phyloP scores from a whole-genome alignment of 2,113 vertebrate species.

The Ophthalmolycus amberensis region DNA sequence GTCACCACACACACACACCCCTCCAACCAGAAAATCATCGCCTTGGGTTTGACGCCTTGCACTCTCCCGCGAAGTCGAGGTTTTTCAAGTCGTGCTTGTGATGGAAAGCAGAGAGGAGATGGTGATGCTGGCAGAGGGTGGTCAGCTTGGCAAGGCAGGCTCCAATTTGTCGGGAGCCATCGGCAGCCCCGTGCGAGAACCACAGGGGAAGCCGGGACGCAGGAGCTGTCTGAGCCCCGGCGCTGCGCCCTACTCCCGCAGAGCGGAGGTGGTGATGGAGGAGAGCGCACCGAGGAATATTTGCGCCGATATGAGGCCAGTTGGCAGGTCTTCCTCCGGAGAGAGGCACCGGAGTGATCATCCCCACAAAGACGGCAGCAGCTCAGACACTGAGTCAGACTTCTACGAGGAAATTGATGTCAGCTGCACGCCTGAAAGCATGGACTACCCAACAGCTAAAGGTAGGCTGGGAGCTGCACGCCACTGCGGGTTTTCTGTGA shows the following conservation, averaged over 20 bases:
- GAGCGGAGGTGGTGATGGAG: conserved; percentile 76
- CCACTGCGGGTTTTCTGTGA: conserved; percentile 25
- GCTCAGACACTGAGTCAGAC: conserved; percentile 98
- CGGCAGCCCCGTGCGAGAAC: conserved; percentile 85
- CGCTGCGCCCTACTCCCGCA: conserved; percentile 84
- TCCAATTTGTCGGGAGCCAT: conserved; percentile 86
- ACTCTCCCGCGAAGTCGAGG: conserved; percentile 52
- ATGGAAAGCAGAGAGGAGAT: conserved; percentile 96
- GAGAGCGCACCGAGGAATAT: conserved; percentile 85
- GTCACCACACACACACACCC: conserved; percentile 26
- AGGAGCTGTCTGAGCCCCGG: conserved; percentile 88
- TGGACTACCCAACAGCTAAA: conserved; percentile 93
- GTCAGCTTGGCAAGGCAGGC: conserved; percentile 89
- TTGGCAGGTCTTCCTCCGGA: conserved; percentile 81
- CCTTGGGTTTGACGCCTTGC: conserved; percentile 48
- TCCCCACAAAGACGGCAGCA: conserved; percentile 90
- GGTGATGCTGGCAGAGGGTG: conserved; percentile 92
- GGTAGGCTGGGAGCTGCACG: conserved; percentile 67
- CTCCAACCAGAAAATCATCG: conserved; percentile 57
- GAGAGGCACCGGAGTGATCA: conserved; percentile 80
- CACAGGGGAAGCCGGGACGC: conserved; percentile 88
- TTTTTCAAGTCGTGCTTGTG: conserved; percentile 51
- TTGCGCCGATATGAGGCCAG: conserved; percentile 85
- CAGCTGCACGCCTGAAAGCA: conserved; percentile 97
- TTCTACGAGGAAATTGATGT: conserved; percentile 99